Base-by-base conservation (phyloP, 2,888 invertebrate species). In the Hartigia nigra region DNA sequence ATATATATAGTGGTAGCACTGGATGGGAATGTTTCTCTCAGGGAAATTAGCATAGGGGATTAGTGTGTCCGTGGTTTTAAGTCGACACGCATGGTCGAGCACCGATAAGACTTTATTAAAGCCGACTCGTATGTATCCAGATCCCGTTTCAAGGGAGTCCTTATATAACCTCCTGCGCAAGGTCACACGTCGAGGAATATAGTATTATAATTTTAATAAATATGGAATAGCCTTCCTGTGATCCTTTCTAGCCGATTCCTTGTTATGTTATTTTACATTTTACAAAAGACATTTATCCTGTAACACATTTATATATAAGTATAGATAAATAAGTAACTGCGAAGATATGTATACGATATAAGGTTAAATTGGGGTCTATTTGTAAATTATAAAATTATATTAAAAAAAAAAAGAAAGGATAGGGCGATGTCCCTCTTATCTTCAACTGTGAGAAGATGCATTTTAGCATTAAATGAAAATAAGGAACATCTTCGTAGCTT, bases 101-200 rank as follows among this genome's bases (percentile, higher is more conserved):
- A 81, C 89, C 88, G 90, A 90, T 90, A 90, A 89, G 90, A 89
- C 87, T 90, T 90, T 90, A 90, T 90, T 90, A 90, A 88, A 87
- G 84, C 83, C 81, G 78, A 78, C 81, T 81, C 34, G 81, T 85
- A 88, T 88, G 88, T 89, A 87, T 88, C 86, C 84, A 81, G 82
- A 76, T 81, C 78, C 84, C 83, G 75, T 55, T 55, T 55, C 55
- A 55, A 23, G 55, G 55, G 55, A 55, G 55, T 55, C 55, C 55
- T 55, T 55, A 55, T 23, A 23, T 55, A 55, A 55, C 55, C 55
- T 55, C 55, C 55, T 9, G 55, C 2, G 55, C 2, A 55, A 23
- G 55, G 9, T 55, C 55, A 55, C 55, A 55, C 55, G 75, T 75
- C 80, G 80, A 80, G 79, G 34, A 75, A 75, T 78, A 77, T 81